Evolutionary conservation across 2,888 invertebrate genomes (phyloP), one percentile per base, ranked within the genome.

Genomic region (Melinaea marsaeus): DNA sequence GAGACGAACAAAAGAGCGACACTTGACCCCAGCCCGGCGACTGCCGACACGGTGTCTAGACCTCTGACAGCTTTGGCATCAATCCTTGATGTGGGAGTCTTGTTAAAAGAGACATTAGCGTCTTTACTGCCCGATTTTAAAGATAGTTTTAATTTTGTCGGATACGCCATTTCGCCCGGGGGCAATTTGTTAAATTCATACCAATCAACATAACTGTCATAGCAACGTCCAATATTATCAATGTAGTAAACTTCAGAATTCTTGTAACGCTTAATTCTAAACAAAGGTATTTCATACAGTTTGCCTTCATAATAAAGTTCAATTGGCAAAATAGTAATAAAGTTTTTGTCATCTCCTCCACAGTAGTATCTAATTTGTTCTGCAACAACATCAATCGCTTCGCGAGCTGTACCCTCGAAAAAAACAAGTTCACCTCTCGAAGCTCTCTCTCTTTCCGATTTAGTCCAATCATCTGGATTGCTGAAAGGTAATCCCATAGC

Each of bases 371-470:
- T 62, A n/a, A 74, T 74, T 58, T 71, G 67, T 0, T 70, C 60
- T 34, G 71, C 74, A 35, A 74, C 64, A 3, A 64, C 65, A 42
- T 74, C 71, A 34, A 74, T 73, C 22, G 71, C 71, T 61, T 71
- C 62, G 32, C 71, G 66, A 45, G 74, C 66, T 55, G 67, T 62
- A 11, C 65, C 67, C 54, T 66, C 69, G 35, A 67, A 74, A 48
- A 67, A 73, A 3, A 71, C 71, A 35, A 74, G 61, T 13, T 72
- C 63, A 45, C 69, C 71, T 2, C 64, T 67, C 11, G 68, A 48
- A 5, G 74, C 73, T 22, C 22, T 22, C 22, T 22, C 22, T 22
- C 22, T 22, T 22, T 22, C 22, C 22, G 22, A 22, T 22, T 22
- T 22, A 22, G 22, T 22, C 22, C 22, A 22, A 22, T 22, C 22